phyloP scores from a whole-genome alignment of 2,113 vertebrate genomes.

The Symphodus melops region DNA sequence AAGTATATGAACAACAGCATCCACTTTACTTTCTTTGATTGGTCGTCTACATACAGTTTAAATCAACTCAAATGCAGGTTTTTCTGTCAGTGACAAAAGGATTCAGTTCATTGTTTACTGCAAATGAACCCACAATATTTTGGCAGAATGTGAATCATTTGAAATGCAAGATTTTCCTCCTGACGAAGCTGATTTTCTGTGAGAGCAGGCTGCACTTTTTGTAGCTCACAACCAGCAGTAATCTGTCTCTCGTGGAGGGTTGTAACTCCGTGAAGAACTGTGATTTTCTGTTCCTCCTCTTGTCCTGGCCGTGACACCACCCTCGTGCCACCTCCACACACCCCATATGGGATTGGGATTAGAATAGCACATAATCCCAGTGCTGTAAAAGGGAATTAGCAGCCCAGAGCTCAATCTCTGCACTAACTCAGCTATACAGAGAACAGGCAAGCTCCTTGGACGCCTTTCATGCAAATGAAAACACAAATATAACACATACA shows the following conservation, averaged over 20 bases:
- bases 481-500: constrained; percentile 19
- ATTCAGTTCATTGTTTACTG: neutral
- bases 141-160: neutral
- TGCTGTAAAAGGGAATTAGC: constrained; percentile 79
- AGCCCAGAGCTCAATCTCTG: constrained; percentile 67
- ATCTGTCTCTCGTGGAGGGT: constrained; percentile 43
- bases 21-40: no score
- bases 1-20: no score
- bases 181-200: constrained; percentile 2
- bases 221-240: constrained; percentile 40
- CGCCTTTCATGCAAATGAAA: constrained; percentile 22
- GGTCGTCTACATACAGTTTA: no score
- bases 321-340: constrained; percentile 66
- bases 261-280: constrained; percentile 40
- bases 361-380: constrained; percentile 82
- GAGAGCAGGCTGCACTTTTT: constrained; percentile 14
- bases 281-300: constrained; percentile 57
- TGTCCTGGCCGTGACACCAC: constrained; percentile 65
- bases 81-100: neutral
- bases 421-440: constrained; percentile 51
- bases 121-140: neutral
- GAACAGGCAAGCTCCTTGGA: constrained; percentile 32
- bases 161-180: neutral
- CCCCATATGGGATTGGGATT: constrained; percentile 82
- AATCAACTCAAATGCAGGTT: no score